Evolutionary conservation across 2,888 invertebrate species (phyloP).

Genomic region (Steromphala cineraria): DNA sequence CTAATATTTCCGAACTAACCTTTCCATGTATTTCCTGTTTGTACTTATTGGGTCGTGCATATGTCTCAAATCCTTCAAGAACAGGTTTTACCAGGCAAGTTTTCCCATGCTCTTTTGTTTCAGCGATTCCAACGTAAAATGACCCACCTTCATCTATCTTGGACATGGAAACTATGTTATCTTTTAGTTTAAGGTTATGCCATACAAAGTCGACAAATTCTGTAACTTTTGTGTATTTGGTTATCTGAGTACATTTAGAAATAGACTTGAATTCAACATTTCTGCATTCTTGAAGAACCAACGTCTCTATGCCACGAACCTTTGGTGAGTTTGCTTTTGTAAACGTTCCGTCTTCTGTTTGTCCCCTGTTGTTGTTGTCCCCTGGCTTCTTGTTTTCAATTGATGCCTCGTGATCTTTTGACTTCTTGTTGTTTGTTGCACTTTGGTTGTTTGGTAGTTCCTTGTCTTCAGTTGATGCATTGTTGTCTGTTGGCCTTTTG

Average conservation of each 20-base stretch:
- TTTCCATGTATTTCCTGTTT: neutral
- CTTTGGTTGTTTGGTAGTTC: no score
- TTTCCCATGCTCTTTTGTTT: neutral
- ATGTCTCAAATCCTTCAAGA: neutral
- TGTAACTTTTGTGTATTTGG: neutral
- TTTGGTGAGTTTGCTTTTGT: no score
- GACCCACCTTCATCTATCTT: neutral
- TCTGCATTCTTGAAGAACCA: neutral
- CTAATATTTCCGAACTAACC: neutral
- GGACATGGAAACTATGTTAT: neutral
- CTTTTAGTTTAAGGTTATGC: neutral
- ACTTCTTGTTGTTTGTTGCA: no score
- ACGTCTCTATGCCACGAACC: neutral
- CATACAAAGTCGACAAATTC: neutral
- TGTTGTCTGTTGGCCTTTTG: no score
- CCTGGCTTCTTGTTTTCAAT: no score
- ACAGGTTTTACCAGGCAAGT: neutral
- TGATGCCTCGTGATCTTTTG: no score
- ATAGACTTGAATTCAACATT: neutral
- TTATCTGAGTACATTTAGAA: neutral
- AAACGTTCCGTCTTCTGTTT: no score
- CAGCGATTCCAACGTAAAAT: neutral
- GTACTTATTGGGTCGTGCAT: neutral
- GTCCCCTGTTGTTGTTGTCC: no score
- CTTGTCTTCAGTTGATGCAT: no score